Evolutionary conservation across 37 sponge, comb jelly and placozoan species (phyloP).

Genomic region (Axinella damicornis): DNA sequence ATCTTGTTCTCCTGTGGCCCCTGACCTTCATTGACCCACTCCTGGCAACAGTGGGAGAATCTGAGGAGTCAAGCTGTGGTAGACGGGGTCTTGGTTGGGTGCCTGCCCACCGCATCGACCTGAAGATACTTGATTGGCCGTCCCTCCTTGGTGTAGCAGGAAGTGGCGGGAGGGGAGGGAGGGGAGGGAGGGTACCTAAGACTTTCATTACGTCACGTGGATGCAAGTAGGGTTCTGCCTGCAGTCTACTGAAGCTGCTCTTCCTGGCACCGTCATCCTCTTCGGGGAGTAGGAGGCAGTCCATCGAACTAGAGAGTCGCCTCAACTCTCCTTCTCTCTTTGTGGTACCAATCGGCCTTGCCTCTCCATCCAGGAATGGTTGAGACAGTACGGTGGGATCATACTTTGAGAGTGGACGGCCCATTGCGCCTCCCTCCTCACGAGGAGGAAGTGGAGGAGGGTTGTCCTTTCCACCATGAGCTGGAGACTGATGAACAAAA

Average conservation of each 20-base stretch:
- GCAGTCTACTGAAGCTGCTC: not conserved
- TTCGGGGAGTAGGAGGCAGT: slow-evolving; percentile 18
- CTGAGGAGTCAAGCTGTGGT: not conserved
- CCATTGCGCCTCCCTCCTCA: not conserved
- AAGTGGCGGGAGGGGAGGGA: not conserved
- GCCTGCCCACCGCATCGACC: slow-evolving; percentile 24
- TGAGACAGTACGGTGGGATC: not conserved
- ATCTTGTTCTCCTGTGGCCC: slow-evolving; percentile 34
- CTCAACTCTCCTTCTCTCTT: not conserved
- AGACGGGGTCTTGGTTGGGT: not conserved
- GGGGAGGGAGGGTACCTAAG: not conserved
- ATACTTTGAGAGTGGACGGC: too few species aligned
- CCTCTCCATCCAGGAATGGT: not conserved
- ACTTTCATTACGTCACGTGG: slow-evolving; percentile 46
- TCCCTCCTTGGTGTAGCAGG: not conserved
- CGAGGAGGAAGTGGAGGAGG: slow-evolving; percentile 32
- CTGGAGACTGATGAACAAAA: not conserved
- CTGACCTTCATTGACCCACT: not conserved
- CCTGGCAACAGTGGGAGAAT: not conserved
- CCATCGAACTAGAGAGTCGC: slow-evolving; percentile 47
- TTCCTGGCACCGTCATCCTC: not conserved
- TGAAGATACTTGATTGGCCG: not conserved
- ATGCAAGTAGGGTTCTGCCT: slow-evolving; percentile 57
- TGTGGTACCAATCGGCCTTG: not conserved
- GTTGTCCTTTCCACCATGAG: not conserved